Base-by-base conservation (phyloP, 2,113 vertebrate species). In the Lampris incognitus region DNA sequence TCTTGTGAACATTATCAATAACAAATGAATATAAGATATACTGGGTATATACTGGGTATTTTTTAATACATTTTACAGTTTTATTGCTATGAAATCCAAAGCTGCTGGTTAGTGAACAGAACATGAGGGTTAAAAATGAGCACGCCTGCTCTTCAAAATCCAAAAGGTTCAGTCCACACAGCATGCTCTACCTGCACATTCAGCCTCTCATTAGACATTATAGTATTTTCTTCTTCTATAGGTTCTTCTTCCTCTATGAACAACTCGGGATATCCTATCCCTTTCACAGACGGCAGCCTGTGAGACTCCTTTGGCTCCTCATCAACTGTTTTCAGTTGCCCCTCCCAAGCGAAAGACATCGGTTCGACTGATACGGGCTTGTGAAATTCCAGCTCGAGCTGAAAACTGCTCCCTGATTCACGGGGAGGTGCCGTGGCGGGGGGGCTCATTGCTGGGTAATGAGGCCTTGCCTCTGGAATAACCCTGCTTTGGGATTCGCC, bases 191-290 rank as follows among this genome's bases (percentile, higher is more conserved):
- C 97, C 97, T 97, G 92, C 86, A 91, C 78, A 67, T 40, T 61
- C 77, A 88, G 82, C 84, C 89, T 89, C 89, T 94, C 92, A 76
- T 83, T 84, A 71, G 76, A 85, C 79, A 83, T 10, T 79, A 74
- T 81, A 70, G 55, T 5, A 2, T 84, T 78, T 46, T 89, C 83
- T 61, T 82, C 76, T 58, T 61, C 8, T 11, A 51, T 54, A 9
- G 50, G 83, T 38, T 91, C 88, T 6, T 96, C 95, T 85, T 99
- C 97, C 84, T 95, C 91, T 91, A 99, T 97, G 89, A 95, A 95
- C 74, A 99, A 90, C 79, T 93, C 90, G 60, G 93, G 79, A 51
- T 83, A 87, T 78, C 85, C 88, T 74, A 84, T 83, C 85, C 91
- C 92, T 78, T 71, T 82, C 36, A 88, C 74, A 4, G 78, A 76